Conservation (phyloP, 2,888 invertebrate species). For the Leptarthrus brevirostris region DNA sequence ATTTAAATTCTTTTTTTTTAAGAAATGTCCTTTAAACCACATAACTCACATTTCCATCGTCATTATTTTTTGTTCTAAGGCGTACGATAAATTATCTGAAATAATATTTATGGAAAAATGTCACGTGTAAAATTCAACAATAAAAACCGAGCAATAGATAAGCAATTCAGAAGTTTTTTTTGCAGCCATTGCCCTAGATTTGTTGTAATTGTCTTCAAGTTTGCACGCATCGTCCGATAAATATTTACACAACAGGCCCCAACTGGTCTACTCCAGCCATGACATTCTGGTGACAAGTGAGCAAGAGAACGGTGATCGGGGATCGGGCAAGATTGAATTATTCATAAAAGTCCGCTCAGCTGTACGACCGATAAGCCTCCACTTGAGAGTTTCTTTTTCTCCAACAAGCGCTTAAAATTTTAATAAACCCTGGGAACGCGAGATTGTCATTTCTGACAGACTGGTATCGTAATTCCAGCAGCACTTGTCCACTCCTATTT, state of each 20-base stretch:
- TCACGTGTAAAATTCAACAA: background rate
- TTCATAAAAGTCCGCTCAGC: constrained; percentile 26
- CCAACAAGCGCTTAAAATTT: constrained; percentile 30
- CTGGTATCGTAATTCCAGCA: constrained; percentile 42
- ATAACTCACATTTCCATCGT: no score
- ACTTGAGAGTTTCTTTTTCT: background rate
- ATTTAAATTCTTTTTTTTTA: no score
- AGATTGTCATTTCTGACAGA: constrained; percentile 18
- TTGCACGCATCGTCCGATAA: constrained; percentile 11
- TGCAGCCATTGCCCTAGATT: constrained; percentile 28
- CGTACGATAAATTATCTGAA: no score
- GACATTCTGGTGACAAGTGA: background rate
- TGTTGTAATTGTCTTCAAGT: constrained; percentile 25
- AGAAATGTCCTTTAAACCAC: no score
- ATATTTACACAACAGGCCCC: constrained; percentile 3
- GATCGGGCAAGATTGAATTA: constrained; percentile 27
- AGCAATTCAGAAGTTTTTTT: constrained; percentile 32
- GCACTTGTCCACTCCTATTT: constrained; percentile 39
- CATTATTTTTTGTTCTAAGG: no score
- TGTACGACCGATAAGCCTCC: constrained; percentile 22
- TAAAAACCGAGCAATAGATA: background rate
- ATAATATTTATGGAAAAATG: background rate
- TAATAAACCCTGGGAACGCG: constrained; percentile 33
- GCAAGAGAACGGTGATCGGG: no score
- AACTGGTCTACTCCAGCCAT: background rate